These are phyloP conservation scores for Luperina nickerlii DNA, from an alignment of 2,888 invertebrate species.

Conservation along the genomic window DNA sequence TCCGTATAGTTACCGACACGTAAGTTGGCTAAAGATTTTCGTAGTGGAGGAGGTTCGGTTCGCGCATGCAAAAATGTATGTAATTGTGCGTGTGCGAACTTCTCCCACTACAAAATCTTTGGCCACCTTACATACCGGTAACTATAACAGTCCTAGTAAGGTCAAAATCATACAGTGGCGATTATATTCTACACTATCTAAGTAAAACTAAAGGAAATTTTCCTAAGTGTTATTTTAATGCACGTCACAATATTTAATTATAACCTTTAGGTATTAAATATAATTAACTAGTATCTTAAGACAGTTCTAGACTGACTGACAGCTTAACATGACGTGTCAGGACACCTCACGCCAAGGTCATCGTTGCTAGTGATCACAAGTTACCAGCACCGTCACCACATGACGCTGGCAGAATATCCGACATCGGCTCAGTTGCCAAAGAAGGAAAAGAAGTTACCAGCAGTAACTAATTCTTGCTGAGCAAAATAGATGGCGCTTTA, in stretches of 20 bases:
- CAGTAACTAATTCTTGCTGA: background rate
- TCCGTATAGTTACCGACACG: conserved; percentile 4
- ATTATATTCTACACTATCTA: too few relatives aligned
- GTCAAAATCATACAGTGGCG: background rate
- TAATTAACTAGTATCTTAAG: background rate
- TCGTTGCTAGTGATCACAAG: background rate
- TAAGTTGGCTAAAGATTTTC: too few relatives aligned
- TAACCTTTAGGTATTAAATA: background rate
- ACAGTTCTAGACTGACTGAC: background rate
- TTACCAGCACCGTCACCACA: background rate
- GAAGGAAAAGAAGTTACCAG: too few relatives aligned
- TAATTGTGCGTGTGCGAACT: too few relatives aligned
- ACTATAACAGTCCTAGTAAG: background rate
- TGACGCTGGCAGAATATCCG: too few relatives aligned
- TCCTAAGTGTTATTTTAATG: background rate
- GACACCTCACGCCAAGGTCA: background rate
- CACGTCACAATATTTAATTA: background rate
- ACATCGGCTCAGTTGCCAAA: too few relatives aligned
- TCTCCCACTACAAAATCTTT: too few relatives aligned
- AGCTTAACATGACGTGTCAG: background rate
- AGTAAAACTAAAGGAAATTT: background rate
- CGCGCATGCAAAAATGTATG: too few relatives aligned
- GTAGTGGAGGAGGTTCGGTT: too few relatives aligned
- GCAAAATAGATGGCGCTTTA: background rate
- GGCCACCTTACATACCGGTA: too few relatives aligned